A percentile compares a stretch with the other conserved stretches of the same genome.
Evolutionary conservation across 2,113 vertebrate species (phyloP).

Genomic region (Gasterosteus aculeatus): DNA sequence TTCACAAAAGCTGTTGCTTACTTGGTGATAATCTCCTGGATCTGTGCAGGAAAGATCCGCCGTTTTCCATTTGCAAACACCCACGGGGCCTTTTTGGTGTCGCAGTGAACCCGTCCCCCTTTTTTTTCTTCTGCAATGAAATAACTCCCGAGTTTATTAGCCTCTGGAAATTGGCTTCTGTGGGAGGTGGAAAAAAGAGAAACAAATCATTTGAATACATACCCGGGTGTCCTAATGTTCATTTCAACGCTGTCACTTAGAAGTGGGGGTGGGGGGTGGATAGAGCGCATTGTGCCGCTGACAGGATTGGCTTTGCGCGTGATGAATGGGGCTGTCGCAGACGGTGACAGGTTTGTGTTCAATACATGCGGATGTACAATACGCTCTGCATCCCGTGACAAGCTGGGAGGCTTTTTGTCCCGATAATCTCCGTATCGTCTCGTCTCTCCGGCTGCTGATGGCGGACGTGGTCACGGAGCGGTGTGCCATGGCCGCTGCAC

Average conservation of each 20-base stretch:
- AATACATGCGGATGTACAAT: conserved; percentile 85
- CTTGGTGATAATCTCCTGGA: conserved; percentile 6
- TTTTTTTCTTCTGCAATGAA: conserved; percentile 35
- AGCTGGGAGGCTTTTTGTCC: conserved; percentile 82
- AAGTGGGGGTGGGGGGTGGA: conserved; percentile 57
- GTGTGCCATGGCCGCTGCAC: conserved; percentile 62
- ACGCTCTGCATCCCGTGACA: conserved; percentile 81
- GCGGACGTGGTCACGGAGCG: conserved; percentile 73
- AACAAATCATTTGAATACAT: conserved; percentile 78
- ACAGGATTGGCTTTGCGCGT: conserved; percentile 82
- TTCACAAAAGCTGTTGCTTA: not conserved
- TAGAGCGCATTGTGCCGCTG: conserved; percentile 76
- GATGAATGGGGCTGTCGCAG: conserved; percentile 85
- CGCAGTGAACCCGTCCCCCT: conserved; percentile 13
- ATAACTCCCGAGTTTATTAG: conserved; percentile 76
- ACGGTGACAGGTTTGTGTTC: conserved; percentile 83
- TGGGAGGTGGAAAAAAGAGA: conserved; percentile 64
- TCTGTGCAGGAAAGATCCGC: conserved; percentile 19
- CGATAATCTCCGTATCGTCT: conserved; percentile 81
- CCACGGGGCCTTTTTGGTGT: conserved; percentile 27
- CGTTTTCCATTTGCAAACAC: conserved; percentile 14
- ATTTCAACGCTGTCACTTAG: conserved; percentile 82
- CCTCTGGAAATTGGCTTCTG: conserved; percentile 78
- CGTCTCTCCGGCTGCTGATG: conserved; percentile 77
- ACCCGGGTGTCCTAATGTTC: conserved; percentile 76